Evolutionary conservation across 2,888 invertebrate species (phyloP), one percentile per base, ranked within the genome.

Genomic region (Tenthredo distinguenda): DNA sequence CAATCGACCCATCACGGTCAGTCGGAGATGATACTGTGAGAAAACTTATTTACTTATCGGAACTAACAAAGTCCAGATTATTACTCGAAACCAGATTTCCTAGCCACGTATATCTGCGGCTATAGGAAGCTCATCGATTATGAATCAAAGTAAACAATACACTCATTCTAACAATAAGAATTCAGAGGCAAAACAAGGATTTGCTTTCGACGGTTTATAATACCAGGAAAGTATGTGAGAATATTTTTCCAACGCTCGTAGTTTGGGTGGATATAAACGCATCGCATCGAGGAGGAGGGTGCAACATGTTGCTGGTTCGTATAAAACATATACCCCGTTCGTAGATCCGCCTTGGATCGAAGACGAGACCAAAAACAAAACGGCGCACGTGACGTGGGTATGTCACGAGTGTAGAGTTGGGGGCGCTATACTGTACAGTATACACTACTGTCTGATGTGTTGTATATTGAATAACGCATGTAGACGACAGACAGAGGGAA

Each of bases 271-370:
- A 6, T 62, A 12, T 12, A 26, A 26, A 68, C 26, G 68, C 31
- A 34, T 31, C 15, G 68, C 21, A 68, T 77, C 34, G 21, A n/a
- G n/a, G 37, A 34, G 62, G 62, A 40, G 81, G 58, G 31, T 37
- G 37, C 58, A 62, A 81, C 81, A 62, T 62, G 81, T 62, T 81
- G 81, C 37, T 9, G 37, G n/a, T 62, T 62, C 62, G 81, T 81
- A 62, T 62, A 62, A 81, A 81, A 81, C 62, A 81, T 81, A 58
- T 81, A 58, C 37, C 21, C 40, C 40, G 12, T 37, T 40, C 21
- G 9, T 81, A 81, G 40, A 81, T 81, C 81, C 81, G 81, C 40
- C n/a, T 81, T 62, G 40, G 62, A 58, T 18, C 62, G 58, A 21
- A 10, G 21, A 81, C 26, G 21, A 31, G 34, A 62, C 81, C 62